Evolutionary conservation across 2,888 invertebrate species (phyloP), one percentile per base, ranked within the genome.

Genomic region (Apotomis betuletana): DNA sequence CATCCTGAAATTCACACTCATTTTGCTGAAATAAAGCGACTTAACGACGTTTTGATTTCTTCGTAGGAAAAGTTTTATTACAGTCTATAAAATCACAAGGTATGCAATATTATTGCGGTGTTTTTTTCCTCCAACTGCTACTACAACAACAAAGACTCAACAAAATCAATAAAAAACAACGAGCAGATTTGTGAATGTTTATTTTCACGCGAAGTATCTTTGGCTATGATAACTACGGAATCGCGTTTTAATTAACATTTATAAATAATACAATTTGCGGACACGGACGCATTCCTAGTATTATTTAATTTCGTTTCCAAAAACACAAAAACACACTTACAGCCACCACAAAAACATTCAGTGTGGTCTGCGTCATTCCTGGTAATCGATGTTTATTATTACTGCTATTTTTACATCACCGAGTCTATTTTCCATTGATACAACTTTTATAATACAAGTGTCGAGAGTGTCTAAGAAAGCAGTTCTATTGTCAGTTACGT

Each of bases 301-400:
- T 62, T 12, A 51, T 15, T 44, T 46, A 27, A 62, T 9, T 57
- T 46, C 12, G 46, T 13, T 71, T 67, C 41, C 57, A 13, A 58
- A 58, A 72, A 62, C 41, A 52, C 44, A 58, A 41, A 54, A 69
- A 61, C 15, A 65, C 57, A 57, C 67, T 71, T 62, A 67, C 71
- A 67, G 54, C 38, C 9, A 67, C 57, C 51, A 38, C 71, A 57
- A 44, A 57, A 46, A 62, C 63, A 44, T 38, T 12, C 61, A 62
- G 61, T 61, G 61, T 10, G 49, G n/a, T 60, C 55, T 73, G 75
- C 60, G 74, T 60, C 61, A 58, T 58, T 74, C 73, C 74, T 73
- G 69, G 74, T 69, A 51, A 51, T 46, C n/a, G 46, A 2, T 57
- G 74, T 75, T 74, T 77, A 74, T 74, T 74, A 70, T 74, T 72